A percentile compares a stretch with the other conserved stretches of the same genome.
Conservation (phyloP, 2,797 vertebrate genomes). For the Echeneis naucrates region DNA sequence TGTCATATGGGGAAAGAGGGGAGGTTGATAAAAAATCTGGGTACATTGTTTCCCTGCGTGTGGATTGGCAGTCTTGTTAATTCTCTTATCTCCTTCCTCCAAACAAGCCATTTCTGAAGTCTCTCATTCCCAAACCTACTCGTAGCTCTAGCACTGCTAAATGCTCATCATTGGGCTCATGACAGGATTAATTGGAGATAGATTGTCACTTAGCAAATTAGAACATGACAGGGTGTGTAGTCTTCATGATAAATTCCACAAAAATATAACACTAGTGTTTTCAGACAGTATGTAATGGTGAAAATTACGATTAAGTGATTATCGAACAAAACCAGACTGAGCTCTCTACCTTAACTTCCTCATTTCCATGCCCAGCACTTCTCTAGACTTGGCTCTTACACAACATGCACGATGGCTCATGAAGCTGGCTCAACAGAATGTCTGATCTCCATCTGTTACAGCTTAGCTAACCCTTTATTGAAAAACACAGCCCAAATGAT, state of each 20-base stretch:
- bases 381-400: background rate
- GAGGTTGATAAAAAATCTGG: conserved; percentile 43
- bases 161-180: conserved; percentile 40
- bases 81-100: conserved; percentile 81
- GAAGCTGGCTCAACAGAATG: background rate
- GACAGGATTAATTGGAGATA: conserved; percentile 38
- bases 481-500: conserved; percentile 17
- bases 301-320: conserved; percentile 1
- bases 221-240: conserved; percentile 6
- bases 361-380: background rate
- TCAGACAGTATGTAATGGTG: background rate
- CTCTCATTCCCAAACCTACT: conserved; percentile 42
- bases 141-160: conserved; percentile 32
- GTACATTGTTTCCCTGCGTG: conserved; percentile 54
- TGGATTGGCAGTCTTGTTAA: conserved; percentile 65
- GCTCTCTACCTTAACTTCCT: background rate
- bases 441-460: conserved; percentile 23
- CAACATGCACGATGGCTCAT: no score
- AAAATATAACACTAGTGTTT: background rate
- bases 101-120: conserved; percentile 67
- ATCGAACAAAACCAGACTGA: background rate
- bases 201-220: conserved; percentile 14
- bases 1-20: conserved; percentile 37
- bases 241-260: conserved; percentile 5
- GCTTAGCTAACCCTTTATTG: conserved; percentile 5